phyloP scores from a whole-genome alignment of 2,113 vertebrate genomes.

The Brachyistius frenatus region DNA sequence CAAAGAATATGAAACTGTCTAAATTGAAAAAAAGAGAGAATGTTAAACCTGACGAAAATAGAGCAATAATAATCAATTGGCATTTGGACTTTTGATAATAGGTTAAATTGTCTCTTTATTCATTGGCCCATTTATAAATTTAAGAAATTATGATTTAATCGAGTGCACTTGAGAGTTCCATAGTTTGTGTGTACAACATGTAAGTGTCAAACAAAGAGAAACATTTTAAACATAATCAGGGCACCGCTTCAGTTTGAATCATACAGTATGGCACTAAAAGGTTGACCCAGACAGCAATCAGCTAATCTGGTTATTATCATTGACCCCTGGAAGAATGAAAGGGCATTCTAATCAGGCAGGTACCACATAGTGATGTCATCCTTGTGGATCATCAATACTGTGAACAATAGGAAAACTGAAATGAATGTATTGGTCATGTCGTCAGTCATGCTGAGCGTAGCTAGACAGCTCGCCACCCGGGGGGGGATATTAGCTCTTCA shows the following conservation, averaged over 20 bases:
- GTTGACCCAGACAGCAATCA: slow-evolving; percentile 31
- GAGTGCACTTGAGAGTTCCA: neutral
- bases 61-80: too few relatives aligned
- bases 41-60: too few relatives aligned
- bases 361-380: slow-evolving; percentile 40
- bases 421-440: slow-evolving; percentile 53
- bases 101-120: too few relatives aligned
- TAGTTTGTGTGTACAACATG: neutral
- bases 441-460: slow-evolving; percentile 35
- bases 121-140: too few relatives aligned
- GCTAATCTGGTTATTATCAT: slow-evolving; percentile 46
- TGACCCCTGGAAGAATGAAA: slow-evolving; percentile 58
- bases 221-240: slow-evolving; percentile 16
- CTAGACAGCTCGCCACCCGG: slow-evolving; percentile 8
- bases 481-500: slow-evolving; percentile 37
- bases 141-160: neutral
- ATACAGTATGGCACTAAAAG: neutral
- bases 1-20: too few relatives aligned
- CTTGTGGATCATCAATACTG: slow-evolving; percentile 50
- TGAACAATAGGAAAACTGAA: slow-evolving; percentile 51
- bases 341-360: slow-evolving; percentile 45
- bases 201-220: neutral
- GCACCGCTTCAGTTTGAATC: slow-evolving; percentile 27
- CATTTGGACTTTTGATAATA: too few relatives aligned
- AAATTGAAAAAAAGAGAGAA: too few relatives aligned